Conservation (phyloP, 2,113 vertebrate genomes). For the Rhabdomys dilectus region DNA sequence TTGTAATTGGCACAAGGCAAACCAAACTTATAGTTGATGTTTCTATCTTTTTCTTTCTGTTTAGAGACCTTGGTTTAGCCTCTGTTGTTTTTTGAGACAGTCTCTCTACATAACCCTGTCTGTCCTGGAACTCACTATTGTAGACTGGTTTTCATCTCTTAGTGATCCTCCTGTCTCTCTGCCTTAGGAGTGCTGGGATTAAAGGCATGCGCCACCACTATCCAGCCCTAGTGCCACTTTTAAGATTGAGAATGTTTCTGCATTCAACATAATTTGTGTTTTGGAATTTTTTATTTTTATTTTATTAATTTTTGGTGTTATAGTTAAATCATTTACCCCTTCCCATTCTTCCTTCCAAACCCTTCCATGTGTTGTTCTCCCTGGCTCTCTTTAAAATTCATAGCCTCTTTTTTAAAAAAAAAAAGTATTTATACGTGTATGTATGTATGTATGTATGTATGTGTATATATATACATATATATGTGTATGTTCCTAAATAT, state of each 20-base stretch:
- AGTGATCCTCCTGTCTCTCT: background rate
- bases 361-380: background rate
- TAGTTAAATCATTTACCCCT: background rate
- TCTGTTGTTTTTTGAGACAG: background rate
- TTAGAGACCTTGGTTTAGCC: background rate
- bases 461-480: background rate
- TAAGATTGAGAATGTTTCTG: background rate
- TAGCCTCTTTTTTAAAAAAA: background rate
- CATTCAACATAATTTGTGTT: background rate
- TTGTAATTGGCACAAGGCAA: background rate
- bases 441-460: background rate
- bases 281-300: background rate
- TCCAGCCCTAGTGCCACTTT: background rate
- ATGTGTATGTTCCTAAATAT: background rate
- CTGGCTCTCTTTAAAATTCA: background rate
- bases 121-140: background rate
- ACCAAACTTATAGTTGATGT: background rate
- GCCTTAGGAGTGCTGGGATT: background rate
- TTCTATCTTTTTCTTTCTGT: background rate
- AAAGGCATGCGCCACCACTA: background rate
- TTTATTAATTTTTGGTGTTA: background rate
- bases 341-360: background rate
- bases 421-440: background rate
- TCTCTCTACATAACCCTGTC: background rate
- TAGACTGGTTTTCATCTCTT: background rate